A percentile compares a stretch with the other conserved stretches of the same genome.
Evolutionary conservation across 2,113 vertebrate species (phyloP).

Genomic region (Atractosteus spatula): DNA sequence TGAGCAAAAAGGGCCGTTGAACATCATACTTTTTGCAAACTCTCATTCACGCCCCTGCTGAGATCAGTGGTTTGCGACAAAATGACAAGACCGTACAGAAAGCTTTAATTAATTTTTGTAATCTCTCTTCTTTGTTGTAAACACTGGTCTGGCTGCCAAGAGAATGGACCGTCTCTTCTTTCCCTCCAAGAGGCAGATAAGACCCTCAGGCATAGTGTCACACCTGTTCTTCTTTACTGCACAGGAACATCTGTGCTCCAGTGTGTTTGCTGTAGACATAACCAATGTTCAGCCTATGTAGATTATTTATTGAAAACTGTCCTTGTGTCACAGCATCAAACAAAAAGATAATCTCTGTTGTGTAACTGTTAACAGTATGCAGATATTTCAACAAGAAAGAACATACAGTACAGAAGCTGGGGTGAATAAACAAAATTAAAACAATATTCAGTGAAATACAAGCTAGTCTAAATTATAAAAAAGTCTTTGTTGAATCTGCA

Average conservation of each 20-base stretch:
- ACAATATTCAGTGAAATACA: no score
- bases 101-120: no score
- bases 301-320: background rate
- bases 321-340: background rate
- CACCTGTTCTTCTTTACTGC: slow-evolving; percentile 21
- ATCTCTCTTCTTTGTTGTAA: background rate
- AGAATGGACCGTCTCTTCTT: slow-evolving; percentile 15
- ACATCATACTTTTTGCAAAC: no score
- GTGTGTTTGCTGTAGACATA: background rate
- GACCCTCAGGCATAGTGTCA: slow-evolving; percentile 21
- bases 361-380: background rate
- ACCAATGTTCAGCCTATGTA: background rate
- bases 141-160: slow-evolving; percentile 14
- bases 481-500: no score
- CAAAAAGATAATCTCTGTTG: background rate
- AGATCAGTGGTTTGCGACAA: no score
- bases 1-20: no score
- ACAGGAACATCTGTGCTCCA: slow-evolving; percentile 16
- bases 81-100: no score
- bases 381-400: background rate
- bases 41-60: no score
- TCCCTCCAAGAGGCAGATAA: slow-evolving; percentile 16
- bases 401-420: no score
- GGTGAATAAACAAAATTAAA: no score
- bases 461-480: no score